phyloP scores from a whole-genome alignment of 2,797 vertebrate species.

The Pitangus sulphuratus region DNA sequence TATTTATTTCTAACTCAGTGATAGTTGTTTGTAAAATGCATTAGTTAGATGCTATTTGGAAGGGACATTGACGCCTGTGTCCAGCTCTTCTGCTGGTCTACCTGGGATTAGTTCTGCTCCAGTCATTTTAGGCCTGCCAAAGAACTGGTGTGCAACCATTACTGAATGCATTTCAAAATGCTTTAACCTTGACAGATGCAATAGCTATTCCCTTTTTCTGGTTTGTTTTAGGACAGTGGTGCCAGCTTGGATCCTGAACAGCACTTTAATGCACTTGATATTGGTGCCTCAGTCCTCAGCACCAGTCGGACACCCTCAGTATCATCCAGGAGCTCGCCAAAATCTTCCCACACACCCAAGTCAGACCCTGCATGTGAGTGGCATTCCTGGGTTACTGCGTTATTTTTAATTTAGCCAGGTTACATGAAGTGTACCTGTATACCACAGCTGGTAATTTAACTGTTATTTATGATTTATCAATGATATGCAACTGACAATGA shows the following conservation, averaged over 20 bases:
- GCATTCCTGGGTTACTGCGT: not conserved
- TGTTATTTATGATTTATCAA: not conserved
- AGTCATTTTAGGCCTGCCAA: not conserved
- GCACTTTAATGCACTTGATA: conserved; percentile 73
- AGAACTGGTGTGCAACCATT: not conserved
- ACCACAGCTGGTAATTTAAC: not conserved
- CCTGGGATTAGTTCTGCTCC: not conserved
- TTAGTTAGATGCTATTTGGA: not conserved
- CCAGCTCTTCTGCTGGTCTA: not conserved
- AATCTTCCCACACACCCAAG: conserved; percentile 75
- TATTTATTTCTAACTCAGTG: not conserved
- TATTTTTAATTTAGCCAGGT: not conserved
- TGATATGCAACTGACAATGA: not conserved
- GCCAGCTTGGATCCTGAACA: conserved; percentile 73
- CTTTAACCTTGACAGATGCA: not conserved
- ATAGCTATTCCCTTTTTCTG: not conserved
- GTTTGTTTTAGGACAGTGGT: conserved; percentile 72
- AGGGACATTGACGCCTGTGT: not conserved
- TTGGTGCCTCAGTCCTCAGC: conserved; percentile 71
- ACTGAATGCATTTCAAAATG: not conserved
- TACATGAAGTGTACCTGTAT: not conserved
- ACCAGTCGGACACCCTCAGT: conserved; percentile 73
- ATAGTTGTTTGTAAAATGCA: not conserved
- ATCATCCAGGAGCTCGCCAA: conserved; percentile 79
- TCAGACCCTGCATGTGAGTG: conserved; percentile 78